Conservation (phyloP, 2,113 vertebrate species). For the Crypturellus undulatus region DNA sequence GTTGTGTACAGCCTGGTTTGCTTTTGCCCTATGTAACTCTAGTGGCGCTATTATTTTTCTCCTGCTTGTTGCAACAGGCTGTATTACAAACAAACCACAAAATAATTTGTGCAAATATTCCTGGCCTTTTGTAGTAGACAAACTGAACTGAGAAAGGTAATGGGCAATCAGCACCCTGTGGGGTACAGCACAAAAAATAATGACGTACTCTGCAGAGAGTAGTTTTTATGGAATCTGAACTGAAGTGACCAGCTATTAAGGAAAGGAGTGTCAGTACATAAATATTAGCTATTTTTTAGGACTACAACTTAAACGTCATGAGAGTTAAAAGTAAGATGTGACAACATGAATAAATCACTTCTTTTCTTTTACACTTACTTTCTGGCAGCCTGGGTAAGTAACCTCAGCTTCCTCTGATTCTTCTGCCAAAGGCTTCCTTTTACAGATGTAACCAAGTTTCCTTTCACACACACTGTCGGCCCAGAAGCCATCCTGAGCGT, state of each 20-base stretch:
- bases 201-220: neutral
- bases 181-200: neutral
- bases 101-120: neutral
- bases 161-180: fast-evolving
- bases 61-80: neutral
- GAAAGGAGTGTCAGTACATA: neutral
- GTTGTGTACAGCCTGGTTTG: neutral
- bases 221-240: neutral
- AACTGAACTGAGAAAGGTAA: neutral
- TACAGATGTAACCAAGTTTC: slow-evolving; percentile 87
- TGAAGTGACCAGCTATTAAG: neutral
- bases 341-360: fast-evolving
- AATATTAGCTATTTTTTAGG: neutral
- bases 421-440: slow-evolving; percentile 82
- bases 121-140: fast-evolving
- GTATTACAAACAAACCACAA: neutral
- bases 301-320: neutral
- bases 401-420: slow-evolving; percentile 59
- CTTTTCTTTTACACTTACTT: slow-evolving; percentile 78
- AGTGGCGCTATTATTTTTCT: neutral
- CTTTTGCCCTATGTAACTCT: fast-evolving
- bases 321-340: neutral
- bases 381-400: slow-evolving; percentile 82
- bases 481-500: slow-evolving; percentile 88
- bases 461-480: slow-evolving; percentile 87